Conservation (phyloP, 2,113 vertebrate genomes). For the Benitochromis conjunctus region DNA sequence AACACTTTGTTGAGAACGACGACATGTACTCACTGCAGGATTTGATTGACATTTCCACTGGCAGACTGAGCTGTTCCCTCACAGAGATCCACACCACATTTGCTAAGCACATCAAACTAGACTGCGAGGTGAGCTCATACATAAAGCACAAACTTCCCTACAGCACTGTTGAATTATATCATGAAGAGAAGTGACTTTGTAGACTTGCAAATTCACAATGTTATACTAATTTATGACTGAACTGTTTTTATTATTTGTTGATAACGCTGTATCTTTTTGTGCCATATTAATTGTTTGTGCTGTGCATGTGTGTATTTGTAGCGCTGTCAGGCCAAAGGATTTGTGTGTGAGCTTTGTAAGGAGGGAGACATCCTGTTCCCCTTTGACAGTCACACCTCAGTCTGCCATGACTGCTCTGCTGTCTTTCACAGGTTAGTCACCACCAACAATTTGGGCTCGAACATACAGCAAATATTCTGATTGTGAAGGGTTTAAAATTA, state of each 20-base stretch:
- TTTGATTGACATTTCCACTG: constrained; percentile 86
- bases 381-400: constrained; percentile 96
- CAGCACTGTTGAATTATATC: neutral
- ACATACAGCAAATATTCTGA: neutral
- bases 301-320: constrained; percentile 41
- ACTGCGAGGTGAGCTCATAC: constrained; percentile 85
- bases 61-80: constrained; percentile 89
- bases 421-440: constrained; percentile 92
- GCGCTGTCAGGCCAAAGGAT: constrained; percentile 97
- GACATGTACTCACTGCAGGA: constrained; percentile 99
- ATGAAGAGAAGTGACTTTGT: neutral
- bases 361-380: constrained; percentile 96
- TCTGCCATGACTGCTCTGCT: constrained; percentile 89
- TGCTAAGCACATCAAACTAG: constrained; percentile 98
- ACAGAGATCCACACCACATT: constrained; percentile 96
- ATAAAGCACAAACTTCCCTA: neutral
- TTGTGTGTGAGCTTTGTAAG: constrained; percentile 96
- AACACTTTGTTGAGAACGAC: constrained; percentile 98
- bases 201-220: neutral
- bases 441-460: neutral
- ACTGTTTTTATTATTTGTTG: neutral
- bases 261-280: neutral
- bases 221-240: neutral
- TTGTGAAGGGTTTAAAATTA: neutral
- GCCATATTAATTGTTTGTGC: neutral